Evolutionary conservation across 2,888 invertebrate species (phyloP), one percentile per base, ranked within the genome.

Genomic region (Limnephilus rhombicus): DNA sequence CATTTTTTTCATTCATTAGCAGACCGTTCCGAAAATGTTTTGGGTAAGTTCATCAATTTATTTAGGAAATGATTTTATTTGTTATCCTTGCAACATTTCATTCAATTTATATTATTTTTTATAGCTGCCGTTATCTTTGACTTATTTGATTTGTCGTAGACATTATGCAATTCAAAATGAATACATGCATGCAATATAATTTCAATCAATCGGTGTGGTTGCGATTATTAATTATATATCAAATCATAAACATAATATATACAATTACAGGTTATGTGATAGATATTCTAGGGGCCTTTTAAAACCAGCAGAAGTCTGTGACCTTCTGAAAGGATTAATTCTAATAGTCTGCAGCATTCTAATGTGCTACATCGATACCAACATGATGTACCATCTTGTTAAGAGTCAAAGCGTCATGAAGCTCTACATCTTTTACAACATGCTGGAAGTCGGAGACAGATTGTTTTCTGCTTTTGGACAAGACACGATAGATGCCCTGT

Each of bases 331-430:
- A 96, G 98, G 98, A n/a, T 96, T 98, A 90, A 98, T 99, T 93
- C 97, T 99, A 94, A 95, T 99, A 93, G 95, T 98, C 80, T 98
- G 98, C 94, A 98, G 98, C 94, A 97, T 98, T 94, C 95, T 98
- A 92, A 98, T 99, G 97, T 98, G 98, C 94, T 98, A 98, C 94
- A 98, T 99, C 94, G 99, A 99, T 95, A 99, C 99, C 82, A 99
- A 99, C 94, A 98, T 99, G 97, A 98, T 99, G 96, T 99, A 99
- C 96, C 99, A 99, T 95, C 96, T 99, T 94, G 98, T 99, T 86
- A 99, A 99, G 95, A 99, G 99, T 94, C 99, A 99, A 95, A 99
- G 99, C 94, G 99, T 99, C 93, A 99, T 99, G 95, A 99, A 99
- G 95, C 96, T 99, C 94, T 99, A 99, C 95, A 99, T 99, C 95